Conservation (phyloP, 2,797 vertebrate species). For the Onychomys torridus region DNA sequence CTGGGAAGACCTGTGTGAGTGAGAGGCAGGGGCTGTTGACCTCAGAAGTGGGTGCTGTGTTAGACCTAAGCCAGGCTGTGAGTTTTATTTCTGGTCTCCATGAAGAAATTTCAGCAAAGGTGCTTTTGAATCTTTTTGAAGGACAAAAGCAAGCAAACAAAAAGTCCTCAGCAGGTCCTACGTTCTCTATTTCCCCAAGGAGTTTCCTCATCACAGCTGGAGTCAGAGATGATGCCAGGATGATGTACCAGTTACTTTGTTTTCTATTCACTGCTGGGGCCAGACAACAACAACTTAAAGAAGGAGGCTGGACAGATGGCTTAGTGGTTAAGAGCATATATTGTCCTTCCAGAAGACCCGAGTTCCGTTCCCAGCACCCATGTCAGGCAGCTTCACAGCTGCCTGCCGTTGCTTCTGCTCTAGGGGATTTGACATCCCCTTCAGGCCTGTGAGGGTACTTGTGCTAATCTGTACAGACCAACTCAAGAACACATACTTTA, state of each 20-base stretch:
- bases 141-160: neutral
- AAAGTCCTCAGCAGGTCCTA: neutral
- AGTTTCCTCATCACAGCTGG: neutral
- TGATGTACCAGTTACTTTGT: neutral
- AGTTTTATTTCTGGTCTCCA: neutral
- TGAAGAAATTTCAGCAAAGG: neutral
- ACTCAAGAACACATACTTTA: neutral
- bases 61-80: neutral
- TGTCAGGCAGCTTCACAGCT: neutral
- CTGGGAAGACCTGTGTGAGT: neutral
- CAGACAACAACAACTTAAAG: neutral
- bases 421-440: neutral
- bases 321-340: neutral
- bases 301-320: neutral
- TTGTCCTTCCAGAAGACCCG: neutral
- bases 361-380: neutral
- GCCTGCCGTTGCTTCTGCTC: neutral
- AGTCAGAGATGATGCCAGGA: accelerated
- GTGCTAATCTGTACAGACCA: neutral
- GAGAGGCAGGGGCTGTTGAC: neutral
- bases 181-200: neutral
- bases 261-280: neutral
- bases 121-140: neutral
- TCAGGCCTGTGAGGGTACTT: neutral
- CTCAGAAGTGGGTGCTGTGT: neutral